Evolutionary conservation across 2,113 vertebrate species (phyloP).

Genomic region (Isurus oxyrinchus): DNA sequence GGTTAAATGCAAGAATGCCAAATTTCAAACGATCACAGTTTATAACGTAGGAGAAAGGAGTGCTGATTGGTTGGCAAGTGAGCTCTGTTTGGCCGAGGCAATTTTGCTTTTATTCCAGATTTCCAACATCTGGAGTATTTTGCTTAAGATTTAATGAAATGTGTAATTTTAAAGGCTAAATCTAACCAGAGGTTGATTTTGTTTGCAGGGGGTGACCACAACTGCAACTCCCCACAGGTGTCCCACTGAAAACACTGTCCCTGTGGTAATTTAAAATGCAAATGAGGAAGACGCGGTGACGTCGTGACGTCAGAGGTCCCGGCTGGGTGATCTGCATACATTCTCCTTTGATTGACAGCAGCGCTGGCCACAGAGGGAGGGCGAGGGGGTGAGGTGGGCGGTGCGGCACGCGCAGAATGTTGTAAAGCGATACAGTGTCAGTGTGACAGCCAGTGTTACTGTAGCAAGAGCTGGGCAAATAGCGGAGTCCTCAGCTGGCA

Average conservation of each 20-base stretch:
- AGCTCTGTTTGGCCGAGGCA: too few species aligned
- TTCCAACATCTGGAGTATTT: neutral
- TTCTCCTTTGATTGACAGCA: neutral
- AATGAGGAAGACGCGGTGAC: neutral
- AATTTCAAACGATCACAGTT: neutral
- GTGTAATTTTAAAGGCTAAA: neutral
- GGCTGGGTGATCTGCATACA: neutral
- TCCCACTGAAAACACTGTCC: neutral
- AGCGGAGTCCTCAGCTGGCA: neutral
- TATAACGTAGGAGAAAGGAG: neutral
- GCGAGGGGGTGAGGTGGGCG: neutral
- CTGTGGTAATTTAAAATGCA: neutral
- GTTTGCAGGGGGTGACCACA: neutral
- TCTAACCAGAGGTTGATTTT: neutral
- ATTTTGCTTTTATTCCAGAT: neutral
- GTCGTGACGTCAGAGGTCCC: neutral
- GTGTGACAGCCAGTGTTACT: neutral
- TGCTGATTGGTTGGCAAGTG: too few species aligned
- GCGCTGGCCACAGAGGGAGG: neutral
- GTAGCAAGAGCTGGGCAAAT: neutral
- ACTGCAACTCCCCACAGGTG: neutral
- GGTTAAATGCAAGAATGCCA: neutral
- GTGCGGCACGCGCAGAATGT: neutral
- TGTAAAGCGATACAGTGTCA: neutral
- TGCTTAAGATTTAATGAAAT: neutral